phyloP scores from a whole-genome alignment of 2,888 invertebrate genomes.

The Melieria omissa region DNA sequence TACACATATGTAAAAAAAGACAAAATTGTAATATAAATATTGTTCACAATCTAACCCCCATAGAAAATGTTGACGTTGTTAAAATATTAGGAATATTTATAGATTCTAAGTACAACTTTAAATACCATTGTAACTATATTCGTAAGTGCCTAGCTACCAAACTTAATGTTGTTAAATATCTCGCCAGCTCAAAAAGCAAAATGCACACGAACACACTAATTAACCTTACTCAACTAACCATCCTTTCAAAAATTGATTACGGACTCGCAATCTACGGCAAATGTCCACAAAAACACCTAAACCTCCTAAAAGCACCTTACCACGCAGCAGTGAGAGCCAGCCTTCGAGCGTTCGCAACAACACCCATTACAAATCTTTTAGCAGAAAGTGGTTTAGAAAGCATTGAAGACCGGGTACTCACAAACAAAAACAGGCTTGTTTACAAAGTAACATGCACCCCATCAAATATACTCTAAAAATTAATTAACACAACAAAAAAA shows the following conservation, averaged over 20 bases:
- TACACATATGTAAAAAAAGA: conserved; percentile 32
- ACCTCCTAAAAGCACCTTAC: conserved; percentile 16
- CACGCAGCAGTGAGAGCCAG: conserved; percentile 27
- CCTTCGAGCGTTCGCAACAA: conserved; percentile 30
- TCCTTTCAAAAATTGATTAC: conserved; percentile 33
- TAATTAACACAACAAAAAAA: no score
- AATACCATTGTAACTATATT: conserved; percentile 25
- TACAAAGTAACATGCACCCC: no score
- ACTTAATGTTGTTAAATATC: conserved; percentile 27
- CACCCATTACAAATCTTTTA: conserved; percentile 31
- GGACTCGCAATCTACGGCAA: conserved; percentile 31
- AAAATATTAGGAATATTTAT: conserved; percentile 25
- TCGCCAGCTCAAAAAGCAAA: conserved; percentile 24
- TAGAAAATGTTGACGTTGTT: conserved; percentile 2
- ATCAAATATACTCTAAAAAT: no score
- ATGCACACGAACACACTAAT: conserved; percentile 10
- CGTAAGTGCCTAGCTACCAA: conserved; percentile 30
- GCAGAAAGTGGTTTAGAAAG: conserved; percentile 18
- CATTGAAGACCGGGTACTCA: neutral
- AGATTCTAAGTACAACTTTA: conserved; percentile 27
- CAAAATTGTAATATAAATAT: conserved; percentile 5
- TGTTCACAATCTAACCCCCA: neutral
- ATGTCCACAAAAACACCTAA: conserved; percentile 10
- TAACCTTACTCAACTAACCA: conserved; percentile 10
- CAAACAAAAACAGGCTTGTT: neutral